A percentile compares a stretch with the other conserved stretches of the same genome.
These are phyloP conservation scores for Coreoperca whiteheadi DNA, from an alignment of 2,113 vertebrate species.

Conservation along the genomic window DNA sequence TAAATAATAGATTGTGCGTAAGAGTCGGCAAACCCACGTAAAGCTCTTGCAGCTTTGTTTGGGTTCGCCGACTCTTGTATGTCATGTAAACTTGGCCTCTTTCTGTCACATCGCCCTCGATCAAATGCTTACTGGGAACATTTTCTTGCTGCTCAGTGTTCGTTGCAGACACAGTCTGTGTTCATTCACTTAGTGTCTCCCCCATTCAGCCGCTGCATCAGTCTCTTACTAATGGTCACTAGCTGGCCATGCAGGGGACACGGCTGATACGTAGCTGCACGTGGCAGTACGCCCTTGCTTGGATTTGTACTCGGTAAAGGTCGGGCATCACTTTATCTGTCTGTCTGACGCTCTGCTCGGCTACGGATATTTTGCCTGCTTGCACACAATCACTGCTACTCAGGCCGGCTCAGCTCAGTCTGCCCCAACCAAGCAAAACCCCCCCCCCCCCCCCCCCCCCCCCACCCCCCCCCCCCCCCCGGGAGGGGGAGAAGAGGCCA, in stretches of 20 bases:
- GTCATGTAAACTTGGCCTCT: slow-evolving; percentile 46
- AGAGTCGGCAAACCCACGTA: too few species aligned
- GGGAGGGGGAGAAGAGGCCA: too few species aligned
- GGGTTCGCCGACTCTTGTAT: slow-evolving; percentile 4
- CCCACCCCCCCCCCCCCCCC: slow-evolving; percentile 4
- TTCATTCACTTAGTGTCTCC: slow-evolving; percentile 29
- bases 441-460: slow-evolving; percentile 1
- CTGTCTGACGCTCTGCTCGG: slow-evolving; percentile 19
- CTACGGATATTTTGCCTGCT: slow-evolving; percentile 29
- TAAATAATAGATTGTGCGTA: slow-evolving; percentile 43
- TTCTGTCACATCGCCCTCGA: slow-evolving; percentile 45
- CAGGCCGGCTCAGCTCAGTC: slow-evolving; percentile 10
- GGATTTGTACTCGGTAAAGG: slow-evolving; percentile 39
- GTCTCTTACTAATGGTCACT: slow-evolving; percentile 27
- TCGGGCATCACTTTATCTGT: slow-evolving; percentile 21
- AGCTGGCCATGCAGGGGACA: neutral
- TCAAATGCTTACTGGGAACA: slow-evolving; percentile 24
- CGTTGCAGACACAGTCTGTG: slow-evolving; percentile 17
- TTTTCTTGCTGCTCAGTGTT: slow-evolving; percentile 30
- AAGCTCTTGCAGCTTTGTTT: slow-evolving; percentile 36
- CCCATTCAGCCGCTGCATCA: neutral
- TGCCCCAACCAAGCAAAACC: slow-evolving; percentile 1
- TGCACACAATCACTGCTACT: slow-evolving; percentile 35
- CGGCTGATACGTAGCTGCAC: slow-evolving; percentile 21
- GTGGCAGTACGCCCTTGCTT: slow-evolving; percentile 42